Conservation (phyloP, 2,113 vertebrate species). For the Phalacrocorax aristotelis region DNA sequence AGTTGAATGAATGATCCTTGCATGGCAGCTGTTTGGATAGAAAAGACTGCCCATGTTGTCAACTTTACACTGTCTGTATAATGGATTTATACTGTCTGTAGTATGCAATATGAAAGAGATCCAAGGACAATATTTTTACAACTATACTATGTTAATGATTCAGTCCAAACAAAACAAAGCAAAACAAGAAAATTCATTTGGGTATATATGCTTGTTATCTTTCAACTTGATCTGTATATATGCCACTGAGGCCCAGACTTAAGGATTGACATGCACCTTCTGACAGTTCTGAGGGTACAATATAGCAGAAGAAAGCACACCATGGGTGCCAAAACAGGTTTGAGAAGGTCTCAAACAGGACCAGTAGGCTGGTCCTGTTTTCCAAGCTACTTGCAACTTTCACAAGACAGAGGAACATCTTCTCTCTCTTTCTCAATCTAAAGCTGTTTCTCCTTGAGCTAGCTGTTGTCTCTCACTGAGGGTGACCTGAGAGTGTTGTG, state of each 20-base stretch:
- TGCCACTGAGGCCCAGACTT: not conserved
- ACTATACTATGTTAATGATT: not conserved
- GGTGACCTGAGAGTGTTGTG: rapidly evolving
- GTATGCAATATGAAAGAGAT: not conserved
- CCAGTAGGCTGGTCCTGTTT: not conserved
- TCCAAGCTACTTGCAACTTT: not conserved
- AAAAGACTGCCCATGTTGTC: rapidly evolving
- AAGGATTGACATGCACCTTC: not conserved
- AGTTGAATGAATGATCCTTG: not conserved
- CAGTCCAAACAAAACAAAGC: not conserved
- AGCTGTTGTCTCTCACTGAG: not conserved
- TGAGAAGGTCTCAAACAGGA: not conserved
- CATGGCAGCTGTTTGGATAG: not conserved
- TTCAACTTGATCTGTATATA: not conserved
- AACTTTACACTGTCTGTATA: not conserved
- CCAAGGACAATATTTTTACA: not conserved
- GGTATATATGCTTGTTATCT: not conserved
- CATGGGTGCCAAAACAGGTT: not conserved
- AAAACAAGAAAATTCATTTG: not conserved
- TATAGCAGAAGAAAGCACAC: not conserved
- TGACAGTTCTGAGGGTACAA: not conserved
- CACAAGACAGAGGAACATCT: not conserved
- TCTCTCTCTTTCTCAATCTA: not conserved
- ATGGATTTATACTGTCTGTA: not conserved
- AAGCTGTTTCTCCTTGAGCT: not conserved